Base-by-base conservation (phyloP, 2,888 invertebrate genomes). In the Micropterix aruncella region DNA sequence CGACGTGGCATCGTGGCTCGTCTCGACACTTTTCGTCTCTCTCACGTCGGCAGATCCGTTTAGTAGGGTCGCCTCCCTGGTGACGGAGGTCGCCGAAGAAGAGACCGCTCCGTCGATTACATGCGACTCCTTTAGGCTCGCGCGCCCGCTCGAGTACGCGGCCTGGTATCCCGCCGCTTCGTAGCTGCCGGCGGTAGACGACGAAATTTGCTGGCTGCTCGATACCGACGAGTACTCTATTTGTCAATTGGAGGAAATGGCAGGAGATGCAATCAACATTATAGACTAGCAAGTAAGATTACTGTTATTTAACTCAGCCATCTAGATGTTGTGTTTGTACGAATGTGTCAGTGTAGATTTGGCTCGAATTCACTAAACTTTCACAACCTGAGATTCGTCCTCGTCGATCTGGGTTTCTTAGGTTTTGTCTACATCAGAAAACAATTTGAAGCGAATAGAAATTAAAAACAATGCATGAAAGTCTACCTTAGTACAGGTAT, bases 221-320 rank as follows among this genome's bases (percentile, higher is more conserved):
- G 63, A 62, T 40, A 62, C 48, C 41, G 63, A 59, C 37, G 64
- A 58, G 48, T 59, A 63, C 47, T 65, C 63, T 60, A 55, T 46
- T 50, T 51, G 27, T 19, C 27, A 27, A 14, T 37, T 44, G 38
- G 37, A 38, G 18, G 40, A 18, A 27, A 40, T 37, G 12, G 17
- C n/a, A 27, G 27, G 12, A 27, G 12, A 7, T 27, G 27, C 27
- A 27, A 27, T 27, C 27, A 12, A 27, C 5, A 27, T 27, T 27
- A 27, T 7, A 27, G 7, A 12, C 5, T 12, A 27, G 12, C 5
- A 12, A 27, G 12, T 27, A 27, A 27, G 27, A 7, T 27, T 27
- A 7, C 27, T 27, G 27, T 27, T 27, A 27, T 27, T 27, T 27
- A 7, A 27, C n/a, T 27, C 27, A 27, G 27, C 27, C 27, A 27